These are phyloP conservation scores for Limnephilus rhombicus DNA, from an alignment of 2,888 invertebrate species.

Conservation along the genomic window DNA sequence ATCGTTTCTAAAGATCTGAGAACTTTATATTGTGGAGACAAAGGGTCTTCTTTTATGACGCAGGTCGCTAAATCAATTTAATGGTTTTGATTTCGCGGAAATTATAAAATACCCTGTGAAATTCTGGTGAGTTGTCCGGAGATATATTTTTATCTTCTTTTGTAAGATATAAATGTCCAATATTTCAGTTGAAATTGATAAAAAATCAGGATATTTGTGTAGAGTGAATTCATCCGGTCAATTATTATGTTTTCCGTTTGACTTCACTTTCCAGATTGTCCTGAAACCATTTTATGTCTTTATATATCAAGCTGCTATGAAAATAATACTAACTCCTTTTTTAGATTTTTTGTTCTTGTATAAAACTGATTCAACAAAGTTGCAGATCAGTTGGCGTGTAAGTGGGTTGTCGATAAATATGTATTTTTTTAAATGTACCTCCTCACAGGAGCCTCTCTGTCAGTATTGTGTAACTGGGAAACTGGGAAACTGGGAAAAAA, in stretches of 20 bases:
- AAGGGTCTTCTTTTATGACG: background rate
- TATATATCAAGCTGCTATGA: background rate
- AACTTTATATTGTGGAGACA: background rate
- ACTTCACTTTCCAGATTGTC: background rate
- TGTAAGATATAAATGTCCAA: background rate
- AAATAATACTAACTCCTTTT: no score
- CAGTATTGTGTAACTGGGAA: background rate
- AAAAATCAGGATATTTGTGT: background rate
- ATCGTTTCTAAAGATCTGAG: background rate
- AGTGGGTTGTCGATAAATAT: background rate
- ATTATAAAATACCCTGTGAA: background rate
- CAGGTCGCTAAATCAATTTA: background rate
- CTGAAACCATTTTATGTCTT: background rate
- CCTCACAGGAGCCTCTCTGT: background rate
- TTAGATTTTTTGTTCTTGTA: no score
- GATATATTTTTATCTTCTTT: background rate
- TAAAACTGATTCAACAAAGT: no score
- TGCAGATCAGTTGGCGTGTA: no score
- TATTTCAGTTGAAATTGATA: background rate
- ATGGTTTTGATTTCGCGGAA: background rate
- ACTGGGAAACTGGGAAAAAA: background rate
- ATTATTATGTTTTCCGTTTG: background rate
- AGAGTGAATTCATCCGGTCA: background rate
- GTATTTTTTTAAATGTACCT: background rate
- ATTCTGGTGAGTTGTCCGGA: background rate